phyloP scores from a whole-genome alignment of 1,140 invertebrate species.

The Eciton burchellii region DNA sequence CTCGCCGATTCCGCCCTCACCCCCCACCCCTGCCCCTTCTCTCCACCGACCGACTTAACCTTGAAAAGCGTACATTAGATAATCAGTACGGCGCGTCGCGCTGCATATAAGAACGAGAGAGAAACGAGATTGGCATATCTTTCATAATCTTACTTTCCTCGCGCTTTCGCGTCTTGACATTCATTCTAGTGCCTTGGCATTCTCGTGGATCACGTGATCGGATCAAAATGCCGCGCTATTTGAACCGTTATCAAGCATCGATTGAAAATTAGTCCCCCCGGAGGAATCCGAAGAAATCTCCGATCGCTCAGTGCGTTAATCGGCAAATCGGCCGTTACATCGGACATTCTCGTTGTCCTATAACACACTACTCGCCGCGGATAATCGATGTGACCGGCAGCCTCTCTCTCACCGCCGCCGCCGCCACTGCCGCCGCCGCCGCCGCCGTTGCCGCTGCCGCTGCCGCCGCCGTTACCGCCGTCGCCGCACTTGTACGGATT shows the following conservation, averaged over 20 bases:
- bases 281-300: neutral
- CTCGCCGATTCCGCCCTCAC: too few species aligned
- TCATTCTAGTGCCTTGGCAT: too few species aligned
- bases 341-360: constrained; percentile 64
- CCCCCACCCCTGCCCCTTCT: too few species aligned
- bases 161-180: too few species aligned
- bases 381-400: constrained; percentile 70
- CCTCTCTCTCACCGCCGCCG: constrained; percentile 27
- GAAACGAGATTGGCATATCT: too few species aligned
- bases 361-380: constrained; percentile 39
- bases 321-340: constrained; percentile 63
- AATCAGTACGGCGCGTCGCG: too few species aligned
- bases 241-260: too few species aligned
- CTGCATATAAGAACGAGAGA: too few species aligned
- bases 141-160: too few species aligned
- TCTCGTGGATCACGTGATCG: too few species aligned
- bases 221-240: too few species aligned
- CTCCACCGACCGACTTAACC: neutral
- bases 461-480: constrained; percentile 36
- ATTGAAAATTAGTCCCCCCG: too few species aligned
- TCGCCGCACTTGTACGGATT: constrained; percentile 78
- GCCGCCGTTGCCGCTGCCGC: constrained; percentile 34
- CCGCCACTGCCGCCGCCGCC: neutral
- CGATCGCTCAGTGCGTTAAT: neutral
- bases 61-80: neutral